A percentile compares a stretch with the other conserved stretches of the same genome.
Evolutionary conservation across 2,888 invertebrate genomes (phyloP).

Genomic region (Petrolisthes cinctipes): DNA sequence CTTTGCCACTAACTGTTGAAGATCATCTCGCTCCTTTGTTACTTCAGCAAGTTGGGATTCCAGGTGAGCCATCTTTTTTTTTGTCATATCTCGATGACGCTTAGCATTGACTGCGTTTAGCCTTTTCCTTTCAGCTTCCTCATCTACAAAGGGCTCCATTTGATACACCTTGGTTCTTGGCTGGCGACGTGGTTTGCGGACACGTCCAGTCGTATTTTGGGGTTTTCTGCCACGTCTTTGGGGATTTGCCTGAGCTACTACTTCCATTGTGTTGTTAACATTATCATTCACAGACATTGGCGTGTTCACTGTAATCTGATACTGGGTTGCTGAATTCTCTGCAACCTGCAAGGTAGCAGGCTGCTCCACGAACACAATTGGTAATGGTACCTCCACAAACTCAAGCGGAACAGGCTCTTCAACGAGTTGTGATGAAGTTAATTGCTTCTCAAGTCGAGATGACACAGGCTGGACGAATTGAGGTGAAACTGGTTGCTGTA

Average conservation of each 20-base stretch:
- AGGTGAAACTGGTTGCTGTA: too few relatives aligned
- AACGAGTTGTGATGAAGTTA: too few relatives aligned
- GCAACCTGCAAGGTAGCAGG: too few relatives aligned
- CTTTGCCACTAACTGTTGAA: neutral
- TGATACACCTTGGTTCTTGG: conserved; percentile 1
- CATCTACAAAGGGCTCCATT: conserved; percentile 4
- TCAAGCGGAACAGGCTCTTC: too few relatives aligned
- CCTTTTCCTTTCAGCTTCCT: conserved; percentile 8
- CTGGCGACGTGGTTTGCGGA: neutral
- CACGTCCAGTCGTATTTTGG: neutral
- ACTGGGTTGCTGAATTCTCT: too few relatives aligned
- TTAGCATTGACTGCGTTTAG: conserved; percentile 21
- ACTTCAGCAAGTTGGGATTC: neutral
- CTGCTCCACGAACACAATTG: too few relatives aligned
- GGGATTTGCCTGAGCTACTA: neutral
- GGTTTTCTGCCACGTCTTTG: conserved; percentile 15
- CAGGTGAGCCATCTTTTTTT: neutral
- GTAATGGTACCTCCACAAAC: too few relatives aligned
- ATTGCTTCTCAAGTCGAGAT: too few relatives aligned
- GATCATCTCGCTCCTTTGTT: neutral
- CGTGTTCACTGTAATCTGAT: neutral
- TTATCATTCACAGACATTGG: neutral
- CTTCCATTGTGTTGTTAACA: too few relatives aligned
- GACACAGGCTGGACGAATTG: too few relatives aligned
- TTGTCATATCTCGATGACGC: neutral